Evolutionary conservation across 2,888 invertebrate genomes (phyloP), one percentile per base, ranked within the genome.

Genomic region (Mesorhabditis sp.): DNA sequence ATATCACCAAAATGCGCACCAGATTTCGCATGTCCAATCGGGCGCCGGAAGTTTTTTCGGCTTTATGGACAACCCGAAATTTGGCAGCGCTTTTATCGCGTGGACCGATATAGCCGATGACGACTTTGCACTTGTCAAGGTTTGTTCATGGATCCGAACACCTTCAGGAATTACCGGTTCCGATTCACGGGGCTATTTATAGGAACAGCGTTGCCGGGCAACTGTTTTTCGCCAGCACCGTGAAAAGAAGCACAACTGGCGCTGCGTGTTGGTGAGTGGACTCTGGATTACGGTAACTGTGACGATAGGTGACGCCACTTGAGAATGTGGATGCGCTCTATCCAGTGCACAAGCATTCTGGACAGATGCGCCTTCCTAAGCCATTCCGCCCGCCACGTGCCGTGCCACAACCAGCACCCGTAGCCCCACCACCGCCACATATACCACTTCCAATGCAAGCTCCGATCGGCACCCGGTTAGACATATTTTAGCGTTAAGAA

Each of bases 141-240:
- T 50, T 50, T n/a, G 58, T 50, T 50, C n/a, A 13, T 50, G 7
- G 10, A 50, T 28, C 28, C 28, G 28, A 28, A 28, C 28, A 28
- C 28, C 28, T 28, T 28, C 28, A 2, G 28, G 28, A 28, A 28
- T 28, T 28, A 28, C 28, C 28, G 28, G 28, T 28, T 28, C 28
- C 1, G 28, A 28, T 28, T 28, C 2, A 28, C 28, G 28, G 28
- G 28, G 28, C 28, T 28, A 28, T 28, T 28, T 50, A 10, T n/a
- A 50, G 58, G 58, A 50, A n/a, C 58, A 50, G 58, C 58, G 28
- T 13, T 73, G 61, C 44, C 72, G 76, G 45, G 76, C 72, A 4
- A 77, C 78, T 44, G 74, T 72, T 5, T 78, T 75, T 61, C 65
- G 72, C 45, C 80, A 80, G 65, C 65, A 75, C 15, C 74, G 80